Conservation (phyloP, 1,140 invertebrate genomes). For the Diprion similis region DNA sequence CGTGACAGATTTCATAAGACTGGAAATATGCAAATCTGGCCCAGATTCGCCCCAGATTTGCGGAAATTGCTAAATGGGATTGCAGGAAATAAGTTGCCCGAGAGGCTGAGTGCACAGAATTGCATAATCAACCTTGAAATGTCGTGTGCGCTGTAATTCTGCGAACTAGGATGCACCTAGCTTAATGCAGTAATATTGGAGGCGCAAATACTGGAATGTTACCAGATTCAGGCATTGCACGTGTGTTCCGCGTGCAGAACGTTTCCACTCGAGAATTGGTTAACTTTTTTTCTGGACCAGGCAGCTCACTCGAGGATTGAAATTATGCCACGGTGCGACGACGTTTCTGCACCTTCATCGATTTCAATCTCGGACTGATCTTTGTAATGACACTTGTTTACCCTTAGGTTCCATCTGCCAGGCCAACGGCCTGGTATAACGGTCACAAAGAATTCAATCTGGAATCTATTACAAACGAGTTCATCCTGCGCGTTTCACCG, state of each 20-base stretch:
- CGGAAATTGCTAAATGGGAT: constrained; percentile 2
- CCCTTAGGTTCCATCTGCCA: not conserved
- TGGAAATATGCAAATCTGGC: constrained; percentile 2
- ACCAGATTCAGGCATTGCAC: not conserved
- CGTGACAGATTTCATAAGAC: constrained; percentile 1
- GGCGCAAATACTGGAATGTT: not conserved
- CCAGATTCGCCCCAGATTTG: not conserved
- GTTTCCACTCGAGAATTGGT: not conserved
- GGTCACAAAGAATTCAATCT: not conserved
- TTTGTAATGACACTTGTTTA: not conserved
- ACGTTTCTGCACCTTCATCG: not conserved
- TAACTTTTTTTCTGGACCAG: not conserved
- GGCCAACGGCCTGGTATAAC: not conserved
- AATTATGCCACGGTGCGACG: not conserved
- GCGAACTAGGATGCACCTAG: not conserved
- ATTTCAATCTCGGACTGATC: not conserved
- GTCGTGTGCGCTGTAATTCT: not conserved
- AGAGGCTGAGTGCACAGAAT: not conserved
- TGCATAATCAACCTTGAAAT: constrained; percentile 7
- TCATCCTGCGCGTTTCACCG: constrained; percentile 1
- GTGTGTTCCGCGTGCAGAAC: too few species aligned
- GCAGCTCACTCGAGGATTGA: not conserved
- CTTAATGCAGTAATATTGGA: not conserved
- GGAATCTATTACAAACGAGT: not conserved
- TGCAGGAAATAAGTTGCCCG: constrained; percentile 1